Evolutionary conservation across 35 echinoderm and acorn worm species (phyloP).

Genomic region (Holothuria glaberrima): DNA sequence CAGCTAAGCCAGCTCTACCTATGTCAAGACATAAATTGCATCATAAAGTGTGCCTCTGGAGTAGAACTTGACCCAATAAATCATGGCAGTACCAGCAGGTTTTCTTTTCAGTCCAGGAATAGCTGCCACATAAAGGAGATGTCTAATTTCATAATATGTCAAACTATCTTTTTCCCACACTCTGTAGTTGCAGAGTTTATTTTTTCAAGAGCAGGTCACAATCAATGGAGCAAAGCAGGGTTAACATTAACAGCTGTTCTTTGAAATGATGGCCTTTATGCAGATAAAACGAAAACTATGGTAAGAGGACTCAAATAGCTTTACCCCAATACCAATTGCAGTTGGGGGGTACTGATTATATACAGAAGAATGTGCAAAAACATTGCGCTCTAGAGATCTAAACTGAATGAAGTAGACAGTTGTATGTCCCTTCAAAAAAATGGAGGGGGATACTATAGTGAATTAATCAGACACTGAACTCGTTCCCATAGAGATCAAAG

Average conservation of each 20-base stretch:
- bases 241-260: constrained; percentile 15
- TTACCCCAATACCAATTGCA: too few species aligned
- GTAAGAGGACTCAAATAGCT: too few species aligned
- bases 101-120: not conserved
- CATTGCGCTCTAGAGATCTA: too few species aligned
- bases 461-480: too few species aligned
- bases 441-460: too few species aligned
- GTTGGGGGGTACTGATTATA: too few species aligned
- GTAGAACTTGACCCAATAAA: constrained; percentile 35
- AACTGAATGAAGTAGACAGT: too few species aligned
- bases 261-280: too few species aligned
- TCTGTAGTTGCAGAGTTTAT: constrained; percentile 5
- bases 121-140: constrained; percentile 11
- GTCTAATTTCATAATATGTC: not conserved
- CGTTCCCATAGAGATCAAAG: too few species aligned
- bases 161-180: constrained; percentile 36
- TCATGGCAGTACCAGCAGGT: not conserved
- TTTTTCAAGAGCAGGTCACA: constrained; percentile 26
- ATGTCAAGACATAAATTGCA: constrained; percentile 11
- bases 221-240: constrained; percentile 16
- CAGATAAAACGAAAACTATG: too few species aligned
- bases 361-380: too few species aligned
- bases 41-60: constrained; percentile 20
- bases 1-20: not conserved
- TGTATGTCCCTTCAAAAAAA: too few species aligned